Percentiles rank a stretch among this genome's conserved stretches.
Evolutionary conservation across 2,113 vertebrate genomes (phyloP).

Genomic region (Climacteris rufus): DNA sequence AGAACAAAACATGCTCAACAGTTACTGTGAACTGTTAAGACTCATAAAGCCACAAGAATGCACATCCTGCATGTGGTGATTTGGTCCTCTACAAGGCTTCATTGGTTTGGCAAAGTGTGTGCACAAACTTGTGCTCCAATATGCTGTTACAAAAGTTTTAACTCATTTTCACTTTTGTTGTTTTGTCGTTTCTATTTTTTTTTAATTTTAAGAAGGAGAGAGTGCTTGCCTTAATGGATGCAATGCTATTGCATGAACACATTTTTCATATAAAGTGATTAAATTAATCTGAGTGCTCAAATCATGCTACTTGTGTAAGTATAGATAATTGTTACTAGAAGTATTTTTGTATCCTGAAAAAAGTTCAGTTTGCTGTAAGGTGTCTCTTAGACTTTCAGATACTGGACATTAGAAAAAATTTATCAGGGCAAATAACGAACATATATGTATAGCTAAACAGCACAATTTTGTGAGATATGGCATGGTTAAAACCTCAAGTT

Average conservation of each 20-base stretch:
- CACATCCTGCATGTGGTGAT: background rate
- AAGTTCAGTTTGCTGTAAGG: background rate
- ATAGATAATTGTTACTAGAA: background rate
- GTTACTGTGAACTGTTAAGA: background rate
- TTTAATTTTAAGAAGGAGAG: background rate
- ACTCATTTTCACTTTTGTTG: background rate
- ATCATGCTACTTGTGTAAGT: background rate
- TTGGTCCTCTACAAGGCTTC: background rate
- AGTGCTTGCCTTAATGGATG: fast-evolving
- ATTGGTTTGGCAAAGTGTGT: background rate
- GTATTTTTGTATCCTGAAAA: background rate
- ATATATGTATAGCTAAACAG: background rate
- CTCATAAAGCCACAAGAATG: background rate
- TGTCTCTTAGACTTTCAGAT: background rate
- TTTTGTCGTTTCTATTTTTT: background rate
- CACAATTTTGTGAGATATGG: background rate
- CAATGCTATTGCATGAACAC: background rate
- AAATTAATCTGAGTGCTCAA: background rate
- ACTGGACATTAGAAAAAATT: background rate
- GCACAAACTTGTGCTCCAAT: background rate
- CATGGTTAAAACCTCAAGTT: background rate
- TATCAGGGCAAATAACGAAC: background rate
- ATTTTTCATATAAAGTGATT: background rate
- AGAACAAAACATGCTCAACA: background rate
- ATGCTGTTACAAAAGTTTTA: background rate